Percentiles rank a stretch among this genome's conserved stretches.
Evolutionary conservation across 2,113 vertebrate species (phyloP).

Genomic region (Candoia aspera): DNA sequence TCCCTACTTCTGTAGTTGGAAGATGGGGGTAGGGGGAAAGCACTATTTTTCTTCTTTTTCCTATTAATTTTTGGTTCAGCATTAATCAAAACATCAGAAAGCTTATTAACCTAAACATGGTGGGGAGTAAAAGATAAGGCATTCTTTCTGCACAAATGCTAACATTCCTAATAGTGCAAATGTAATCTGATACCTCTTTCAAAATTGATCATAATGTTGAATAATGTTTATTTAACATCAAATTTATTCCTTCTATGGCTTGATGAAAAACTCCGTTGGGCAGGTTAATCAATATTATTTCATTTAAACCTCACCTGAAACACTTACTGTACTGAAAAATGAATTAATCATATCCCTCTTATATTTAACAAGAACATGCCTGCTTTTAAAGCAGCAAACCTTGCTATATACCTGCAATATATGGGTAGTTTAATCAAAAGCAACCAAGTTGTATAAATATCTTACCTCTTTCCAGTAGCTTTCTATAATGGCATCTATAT

Average conservation of each 20-base stretch:
- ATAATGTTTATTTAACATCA: slow-evolving; percentile 59
- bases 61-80: slow-evolving; percentile 72
- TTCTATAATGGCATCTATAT: slow-evolving; percentile 51
- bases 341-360: slow-evolving; percentile 48
- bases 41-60: slow-evolving; percentile 45
- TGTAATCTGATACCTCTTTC: slow-evolving; percentile 69
- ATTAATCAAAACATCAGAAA: slow-evolving; percentile 71
- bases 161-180: slow-evolving; percentile 79
- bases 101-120: slow-evolving; percentile 74
- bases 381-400: slow-evolving; percentile 44
- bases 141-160: slow-evolving; percentile 74
- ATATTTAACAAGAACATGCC: slow-evolving; percentile 50
- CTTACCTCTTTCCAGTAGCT: slow-evolving; percentile 49
- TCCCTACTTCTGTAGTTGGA: slow-evolving; percentile 52
- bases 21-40: slow-evolving; percentile 45
- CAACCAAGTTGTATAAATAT: slow-evolving; percentile 27
- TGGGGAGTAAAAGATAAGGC: slow-evolving; percentile 75
- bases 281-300: slow-evolving; percentile 20
- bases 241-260: slow-evolving; percentile 75
- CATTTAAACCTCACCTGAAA: slow-evolving; percentile 50
- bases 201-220: slow-evolving; percentile 56
- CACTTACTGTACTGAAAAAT: slow-evolving; percentile 26
- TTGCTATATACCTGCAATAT: slow-evolving; percentile 46
- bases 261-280: slow-evolving; percentile 61
- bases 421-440: slow-evolving; percentile 50